These are phyloP conservation scores for Crotophaga sulcirostris DNA, from an alignment of 2,113 vertebrate species.

Conservation along the genomic window DNA sequence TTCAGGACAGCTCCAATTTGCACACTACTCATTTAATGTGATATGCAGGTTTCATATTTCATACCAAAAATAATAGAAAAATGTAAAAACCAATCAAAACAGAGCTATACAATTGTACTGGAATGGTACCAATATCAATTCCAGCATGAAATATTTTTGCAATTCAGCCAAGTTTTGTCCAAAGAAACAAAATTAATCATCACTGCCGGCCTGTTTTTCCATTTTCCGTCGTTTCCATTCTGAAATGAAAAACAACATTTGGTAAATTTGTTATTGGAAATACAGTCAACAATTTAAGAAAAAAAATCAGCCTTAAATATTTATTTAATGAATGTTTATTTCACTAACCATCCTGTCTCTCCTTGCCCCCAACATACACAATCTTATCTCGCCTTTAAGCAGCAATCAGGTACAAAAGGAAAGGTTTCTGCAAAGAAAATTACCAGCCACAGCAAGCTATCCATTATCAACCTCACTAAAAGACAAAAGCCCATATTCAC, in stretches of 20 bases:
- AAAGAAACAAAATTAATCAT: neutral
- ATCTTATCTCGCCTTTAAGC: neutral
- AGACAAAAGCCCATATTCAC: neutral
- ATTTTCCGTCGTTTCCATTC: conserved; percentile 92
- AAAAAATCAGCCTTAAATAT: neutral
- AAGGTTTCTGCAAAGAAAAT: neutral
- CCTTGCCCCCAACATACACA: neutral
- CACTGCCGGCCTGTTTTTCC: conserved; percentile 92
- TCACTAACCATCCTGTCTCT: neutral
- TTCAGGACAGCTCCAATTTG: conserved; percentile 52
- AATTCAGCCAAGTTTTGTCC: conserved; percentile 17
- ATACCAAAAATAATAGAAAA: conserved; percentile 78
- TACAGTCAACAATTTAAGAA: neutral
- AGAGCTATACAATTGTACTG: conserved; percentile 68
- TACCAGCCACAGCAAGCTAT: neutral
- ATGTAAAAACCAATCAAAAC: conserved; percentile 70
- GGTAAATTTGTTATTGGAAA: neutral
- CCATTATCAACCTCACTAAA: neutral
- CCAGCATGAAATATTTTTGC: conserved; percentile 54
- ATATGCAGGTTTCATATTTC: conserved; percentile 43
- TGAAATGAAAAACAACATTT: conserved; percentile 60
- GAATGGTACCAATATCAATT: conserved; percentile 69
- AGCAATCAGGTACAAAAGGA: neutral
- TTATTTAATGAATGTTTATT: neutral
- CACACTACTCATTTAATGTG: conserved; percentile 43